Base-by-base conservation (phyloP, 2,888 invertebrate species). In the Nycteola revayana region DNA sequence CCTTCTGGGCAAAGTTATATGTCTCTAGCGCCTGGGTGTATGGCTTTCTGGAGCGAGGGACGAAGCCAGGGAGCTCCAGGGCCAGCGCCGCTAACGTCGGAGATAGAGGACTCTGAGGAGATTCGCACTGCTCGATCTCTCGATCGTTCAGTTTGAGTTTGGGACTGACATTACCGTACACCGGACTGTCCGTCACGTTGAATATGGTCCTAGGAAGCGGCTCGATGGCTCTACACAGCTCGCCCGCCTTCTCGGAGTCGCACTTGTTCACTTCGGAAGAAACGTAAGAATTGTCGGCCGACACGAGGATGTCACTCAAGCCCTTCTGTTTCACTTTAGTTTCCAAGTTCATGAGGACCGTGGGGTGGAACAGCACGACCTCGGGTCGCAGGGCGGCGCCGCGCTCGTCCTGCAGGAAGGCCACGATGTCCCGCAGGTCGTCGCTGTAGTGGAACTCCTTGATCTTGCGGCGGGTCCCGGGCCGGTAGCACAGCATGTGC, bases 81-180 rank as follows among this genome's bases (percentile, higher is more conserved):
- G 89, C 89, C 14, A 89, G 51, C 18, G 89, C 89, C 37, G 82
- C 81, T 14, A 89, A 45, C 22, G 86, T 86, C 0, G 89, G 89
- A 5, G 89, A 89, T 42, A 88, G 34, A 10, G 73, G 72, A 22
- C 56, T 60, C 11, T 53, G 50, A 33, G 53, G 49, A 10, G 68
- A 58, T 11, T 50, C 56, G 11, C 42, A 40, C 26, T 68, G 52
- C 37, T 58, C 57, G 32, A 53, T 64, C 25, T 63, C 56, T 21
- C n/a, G n/a, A n/a, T 42, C 44, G 7, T 49, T 52, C 4, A 37
- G 11, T 32, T 61, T 66, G 22, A 34, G 49, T 56, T 74, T 77
- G 1, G 77, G 69, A 38, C 59, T 73, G 11, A 86, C 49, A 46
- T 87, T 88, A 25, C 68, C 68, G 53, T 88, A 87, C 21, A 86